phyloP scores from a whole-genome alignment of 1,140 invertebrate genomes.

The Intoshia linei region DNA sequence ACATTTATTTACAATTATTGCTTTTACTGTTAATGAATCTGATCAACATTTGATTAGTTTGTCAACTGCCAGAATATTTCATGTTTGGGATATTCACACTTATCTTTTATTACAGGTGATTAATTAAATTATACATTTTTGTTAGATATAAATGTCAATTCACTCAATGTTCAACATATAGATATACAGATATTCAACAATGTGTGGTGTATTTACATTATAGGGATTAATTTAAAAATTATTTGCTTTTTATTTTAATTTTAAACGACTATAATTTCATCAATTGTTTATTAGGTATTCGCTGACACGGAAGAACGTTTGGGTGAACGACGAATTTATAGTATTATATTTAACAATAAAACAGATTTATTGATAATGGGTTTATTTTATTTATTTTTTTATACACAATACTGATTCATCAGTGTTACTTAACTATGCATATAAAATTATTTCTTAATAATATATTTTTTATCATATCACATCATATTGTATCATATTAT shows the following conservation, averaged over 20 bases:
- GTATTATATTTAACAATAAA: conserved; percentile 18
- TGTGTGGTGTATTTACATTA: no score
- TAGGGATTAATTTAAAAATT: background rate
- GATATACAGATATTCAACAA: background rate
- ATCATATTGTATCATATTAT: no score
- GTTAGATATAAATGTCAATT: no score
- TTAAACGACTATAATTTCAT: background rate
- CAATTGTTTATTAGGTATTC: conserved; percentile 11
- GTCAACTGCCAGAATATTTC: conserved; percentile 17
- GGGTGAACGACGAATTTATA: conserved; percentile 18
- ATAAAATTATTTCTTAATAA: no score
- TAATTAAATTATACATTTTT: no score
- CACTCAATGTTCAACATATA: background rate
- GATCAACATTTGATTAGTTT: conserved; percentile 21
- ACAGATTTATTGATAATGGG: conserved; percentile 16
- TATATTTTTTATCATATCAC: no score
- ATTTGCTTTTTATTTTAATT: background rate
- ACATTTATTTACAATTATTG: conserved; percentile 20
- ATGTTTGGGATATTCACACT: conserved; percentile 21
- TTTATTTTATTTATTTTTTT: no score
- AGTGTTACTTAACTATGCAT: no score
- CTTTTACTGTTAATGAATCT: conserved; percentile 16
- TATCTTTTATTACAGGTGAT: conserved; percentile 19
- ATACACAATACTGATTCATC: no score
- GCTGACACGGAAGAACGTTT: conserved; percentile 18